Evolutionary conservation across 1,140 invertebrate species (phyloP).

Genomic region (Frieseomelitta varia): DNA sequence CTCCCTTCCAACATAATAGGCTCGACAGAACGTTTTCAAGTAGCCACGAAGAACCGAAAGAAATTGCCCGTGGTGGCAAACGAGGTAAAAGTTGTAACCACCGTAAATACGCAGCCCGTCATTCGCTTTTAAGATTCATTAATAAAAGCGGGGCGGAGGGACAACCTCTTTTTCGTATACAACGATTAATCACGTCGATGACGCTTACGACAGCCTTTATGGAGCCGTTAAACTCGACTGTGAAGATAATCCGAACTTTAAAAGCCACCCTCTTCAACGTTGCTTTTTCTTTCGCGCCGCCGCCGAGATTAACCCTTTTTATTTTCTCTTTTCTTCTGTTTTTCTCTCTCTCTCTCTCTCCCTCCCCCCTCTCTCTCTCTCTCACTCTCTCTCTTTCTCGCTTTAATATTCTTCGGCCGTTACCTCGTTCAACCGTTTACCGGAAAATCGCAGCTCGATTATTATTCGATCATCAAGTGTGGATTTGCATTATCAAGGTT

Average conservation of each 20-base stretch:
- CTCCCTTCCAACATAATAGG: background rate
- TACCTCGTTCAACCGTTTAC: background rate
- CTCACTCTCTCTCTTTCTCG: background rate
- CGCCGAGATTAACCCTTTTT: constrained; percentile 24
- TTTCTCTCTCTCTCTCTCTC: background rate
- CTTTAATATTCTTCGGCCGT: background rate
- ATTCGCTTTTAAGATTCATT: constrained; percentile 44
- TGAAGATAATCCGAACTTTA: constrained; percentile 53
- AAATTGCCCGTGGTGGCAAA: background rate
- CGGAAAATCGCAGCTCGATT: background rate
- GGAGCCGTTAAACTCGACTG: constrained; percentile 50
- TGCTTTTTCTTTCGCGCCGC: constrained; percentile 20
- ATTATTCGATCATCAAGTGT: background rate
- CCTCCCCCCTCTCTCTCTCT: too few species aligned
- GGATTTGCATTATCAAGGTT: constrained; percentile 41
- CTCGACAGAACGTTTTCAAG: background rate
- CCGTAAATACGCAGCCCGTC: constrained; percentile 25
- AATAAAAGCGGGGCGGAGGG: constrained; percentile 17
- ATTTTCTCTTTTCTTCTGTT: too few species aligned
- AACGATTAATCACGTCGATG: constrained; percentile 57
- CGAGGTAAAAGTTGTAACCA: constrained; percentile 30
- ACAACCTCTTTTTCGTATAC: constrained; percentile 40
- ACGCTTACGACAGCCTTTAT: constrained; percentile 52
- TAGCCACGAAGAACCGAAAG: too few species aligned
- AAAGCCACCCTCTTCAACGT: constrained; percentile 37